A percentile compares a stretch with the other conserved stretches of the same genome.
phyloP scores from a whole-genome alignment of 2,888 invertebrate genomes.

The Mamestra brassicae region DNA sequence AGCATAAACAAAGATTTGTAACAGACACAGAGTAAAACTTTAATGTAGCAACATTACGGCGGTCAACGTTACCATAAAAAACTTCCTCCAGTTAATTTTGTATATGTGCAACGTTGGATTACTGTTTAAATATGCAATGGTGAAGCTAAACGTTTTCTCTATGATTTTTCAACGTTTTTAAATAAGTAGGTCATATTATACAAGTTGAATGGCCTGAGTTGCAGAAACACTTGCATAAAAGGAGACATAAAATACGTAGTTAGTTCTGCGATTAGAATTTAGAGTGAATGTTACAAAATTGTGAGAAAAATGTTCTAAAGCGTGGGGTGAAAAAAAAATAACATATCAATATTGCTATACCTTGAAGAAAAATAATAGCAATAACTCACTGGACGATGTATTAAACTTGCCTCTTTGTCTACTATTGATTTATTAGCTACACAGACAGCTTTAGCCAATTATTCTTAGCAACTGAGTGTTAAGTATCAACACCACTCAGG shows the following conservation, averaged over 20 bases:
- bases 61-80: constrained; percentile 73
- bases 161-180: constrained; percentile 2
- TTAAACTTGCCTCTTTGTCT: not conserved
- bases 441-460: not conserved
- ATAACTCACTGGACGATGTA: not conserved
- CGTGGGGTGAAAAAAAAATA: not conserved
- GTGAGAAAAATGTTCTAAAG: not conserved
- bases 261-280: not conserved
- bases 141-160: constrained; percentile 14
- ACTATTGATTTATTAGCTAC: not conserved
- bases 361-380: constrained; percentile 31
- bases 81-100: constrained; percentile 64
- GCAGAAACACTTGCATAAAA: constrained; percentile 18
- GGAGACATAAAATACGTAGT: constrained; percentile 1
- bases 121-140: constrained; percentile 31
- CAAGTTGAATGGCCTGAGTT: constrained; percentile 4
- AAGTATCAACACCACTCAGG: not conserved
- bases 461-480: not conserved
- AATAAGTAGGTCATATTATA: constrained; percentile 16
- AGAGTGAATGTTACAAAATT: not conserved
- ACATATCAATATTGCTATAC: not conserved
- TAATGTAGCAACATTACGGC: constrained; percentile 60
- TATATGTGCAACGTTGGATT: constrained; percentile 65
- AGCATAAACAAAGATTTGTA: constrained; percentile 55
- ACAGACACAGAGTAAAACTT: constrained; percentile 57